These are phyloP conservation scores for Stomatorhinus walkeri DNA, from an alignment of 2,797 vertebrate genomes.

Conservation along the genomic window DNA sequence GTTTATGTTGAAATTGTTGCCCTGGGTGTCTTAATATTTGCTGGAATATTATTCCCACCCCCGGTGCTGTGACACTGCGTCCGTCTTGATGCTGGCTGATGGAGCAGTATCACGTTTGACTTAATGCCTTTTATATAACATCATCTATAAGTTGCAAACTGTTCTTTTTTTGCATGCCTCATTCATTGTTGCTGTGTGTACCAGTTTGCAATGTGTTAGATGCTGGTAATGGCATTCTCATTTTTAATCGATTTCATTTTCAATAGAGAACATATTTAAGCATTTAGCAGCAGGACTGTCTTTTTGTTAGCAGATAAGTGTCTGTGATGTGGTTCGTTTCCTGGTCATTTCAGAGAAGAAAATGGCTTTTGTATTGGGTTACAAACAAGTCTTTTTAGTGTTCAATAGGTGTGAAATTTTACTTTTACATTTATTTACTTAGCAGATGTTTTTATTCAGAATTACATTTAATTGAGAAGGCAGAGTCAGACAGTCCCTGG, in stretches of 20 bases:
- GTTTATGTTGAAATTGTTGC: background rate
- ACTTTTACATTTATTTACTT: background rate
- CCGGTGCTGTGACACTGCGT: background rate
- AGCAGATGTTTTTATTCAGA: background rate
- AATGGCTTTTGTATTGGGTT: background rate
- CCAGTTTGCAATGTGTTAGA: background rate
- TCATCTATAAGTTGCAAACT: background rate
- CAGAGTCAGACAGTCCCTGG: background rate
- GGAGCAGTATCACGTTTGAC: background rate
- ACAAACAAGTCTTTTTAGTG: background rate
- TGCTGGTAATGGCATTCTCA: background rate
- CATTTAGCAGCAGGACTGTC: background rate
- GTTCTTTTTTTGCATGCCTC: background rate
- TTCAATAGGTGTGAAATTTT: slow-evolving; percentile 9
- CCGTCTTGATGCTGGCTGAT: background rate
- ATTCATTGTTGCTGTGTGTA: background rate
- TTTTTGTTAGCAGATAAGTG: background rate
- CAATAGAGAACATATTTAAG: background rate
- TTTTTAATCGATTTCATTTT: background rate
- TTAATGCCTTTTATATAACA: background rate
- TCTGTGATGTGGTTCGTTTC: background rate
- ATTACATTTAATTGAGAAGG: background rate
- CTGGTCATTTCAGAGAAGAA: background rate
- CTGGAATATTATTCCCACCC: background rate
- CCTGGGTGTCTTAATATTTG: background rate